Evolutionary conservation across 2,888 invertebrate genomes (phyloP).

Genomic region (Erpobdella octoculata): DNA sequence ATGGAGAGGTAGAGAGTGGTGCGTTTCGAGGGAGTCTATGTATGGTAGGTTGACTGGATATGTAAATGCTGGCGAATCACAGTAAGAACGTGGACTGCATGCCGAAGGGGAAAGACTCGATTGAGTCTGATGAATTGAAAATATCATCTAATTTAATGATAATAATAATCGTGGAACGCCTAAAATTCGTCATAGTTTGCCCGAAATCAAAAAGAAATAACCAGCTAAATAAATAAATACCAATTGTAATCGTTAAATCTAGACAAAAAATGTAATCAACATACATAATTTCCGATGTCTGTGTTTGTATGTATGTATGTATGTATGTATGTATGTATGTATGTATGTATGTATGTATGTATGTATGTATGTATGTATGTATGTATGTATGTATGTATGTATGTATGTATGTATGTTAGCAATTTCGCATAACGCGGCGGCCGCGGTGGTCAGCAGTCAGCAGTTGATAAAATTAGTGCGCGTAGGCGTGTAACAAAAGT

Average conservation of each 20-base stretch:
- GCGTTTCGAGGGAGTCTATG: neutral
- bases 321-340: neutral
- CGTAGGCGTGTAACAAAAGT: too few species aligned
- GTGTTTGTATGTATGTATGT: neutral
- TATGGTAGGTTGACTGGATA: neutral
- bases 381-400: too few species aligned
- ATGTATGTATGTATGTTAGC: too few species aligned
- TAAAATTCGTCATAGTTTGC: neutral
- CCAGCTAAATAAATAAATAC: too few species aligned
- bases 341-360: neutral
- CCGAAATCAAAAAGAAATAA: too few species aligned
- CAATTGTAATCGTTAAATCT: too few species aligned
- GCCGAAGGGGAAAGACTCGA: neutral
- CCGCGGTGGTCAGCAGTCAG: too few species aligned
- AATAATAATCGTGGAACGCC: neutral
- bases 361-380: too few species aligned
- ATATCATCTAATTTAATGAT: neutral
- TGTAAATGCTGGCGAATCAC: neutral
- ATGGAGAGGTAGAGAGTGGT: slow-evolving; percentile 11
- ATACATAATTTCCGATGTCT: neutral
- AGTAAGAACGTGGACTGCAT: neutral
- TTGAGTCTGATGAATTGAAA: neutral
- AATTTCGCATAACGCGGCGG: too few species aligned
- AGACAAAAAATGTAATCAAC: neutral
- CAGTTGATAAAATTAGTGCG: too few species aligned